Percentiles rank a stretch among this genome's conserved stretches.
These are phyloP conservation scores for Sardinella longiceps DNA, from an alignment of 2,797 vertebrate species.

Conservation along the genomic window DNA sequence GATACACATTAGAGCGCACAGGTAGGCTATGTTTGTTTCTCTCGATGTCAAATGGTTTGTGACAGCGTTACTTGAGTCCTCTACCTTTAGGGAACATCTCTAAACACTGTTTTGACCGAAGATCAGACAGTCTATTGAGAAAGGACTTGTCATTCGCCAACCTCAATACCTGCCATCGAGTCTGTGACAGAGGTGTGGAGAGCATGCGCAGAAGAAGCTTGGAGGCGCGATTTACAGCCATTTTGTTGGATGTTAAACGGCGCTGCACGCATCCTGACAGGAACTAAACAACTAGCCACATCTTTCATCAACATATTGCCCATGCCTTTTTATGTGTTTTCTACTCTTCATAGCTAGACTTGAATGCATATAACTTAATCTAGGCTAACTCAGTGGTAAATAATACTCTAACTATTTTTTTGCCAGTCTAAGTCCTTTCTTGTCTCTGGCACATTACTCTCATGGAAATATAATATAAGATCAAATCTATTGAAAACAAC, in stretches of 20 bases:
- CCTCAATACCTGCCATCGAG: constrained; percentile 69
- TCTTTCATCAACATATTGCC: neutral
- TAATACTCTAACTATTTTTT: no score
- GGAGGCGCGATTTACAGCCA: constrained; percentile 58
- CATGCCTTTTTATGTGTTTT: neutral
- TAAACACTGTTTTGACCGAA: constrained; percentile 55
- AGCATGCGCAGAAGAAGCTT: constrained; percentile 72
- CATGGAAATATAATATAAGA: no score
- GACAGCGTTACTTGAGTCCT: constrained; percentile 49
- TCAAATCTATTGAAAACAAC: neutral
- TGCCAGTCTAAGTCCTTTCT: no score
- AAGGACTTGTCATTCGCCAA: constrained; percentile 58
- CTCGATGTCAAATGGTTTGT: constrained; percentile 30
- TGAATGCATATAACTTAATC: neutral
- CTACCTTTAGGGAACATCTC: constrained; percentile 53
- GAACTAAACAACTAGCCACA: neutral
- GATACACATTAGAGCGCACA: neutral
- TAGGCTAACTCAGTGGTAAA: no score
- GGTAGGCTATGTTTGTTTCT: constrained; percentile 10
- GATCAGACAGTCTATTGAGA: constrained; percentile 58
- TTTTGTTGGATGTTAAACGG: constrained; percentile 59
- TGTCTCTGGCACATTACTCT: no score
- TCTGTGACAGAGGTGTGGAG: constrained; percentile 70
- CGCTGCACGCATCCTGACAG: neutral
- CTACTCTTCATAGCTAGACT: neutral